Percentiles rank a stretch among this genome's conserved stretches.
phyloP scores from a whole-genome alignment of 2,113 vertebrate genomes.

The Lagopus leucura region DNA sequence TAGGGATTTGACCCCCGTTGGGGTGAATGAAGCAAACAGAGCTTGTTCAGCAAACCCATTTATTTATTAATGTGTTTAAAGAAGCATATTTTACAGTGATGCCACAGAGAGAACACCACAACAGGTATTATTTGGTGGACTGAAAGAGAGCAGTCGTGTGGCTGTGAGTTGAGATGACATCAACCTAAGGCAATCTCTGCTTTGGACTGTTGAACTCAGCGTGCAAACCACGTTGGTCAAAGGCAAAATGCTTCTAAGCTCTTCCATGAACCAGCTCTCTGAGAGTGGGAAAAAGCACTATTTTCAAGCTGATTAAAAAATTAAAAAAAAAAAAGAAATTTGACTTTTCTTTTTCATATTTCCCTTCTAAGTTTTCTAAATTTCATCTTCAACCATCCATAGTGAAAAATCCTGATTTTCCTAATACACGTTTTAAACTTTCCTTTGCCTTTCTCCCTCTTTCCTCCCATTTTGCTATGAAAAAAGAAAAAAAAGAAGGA shows the following conservation, averaged over 20 bases:
- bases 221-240: not conserved
- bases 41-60: constrained; percentile 47
- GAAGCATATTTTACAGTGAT: constrained; percentile 35
- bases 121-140: not conserved
- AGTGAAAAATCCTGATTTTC: constrained; percentile 3
- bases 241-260: not conserved
- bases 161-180: not conserved
- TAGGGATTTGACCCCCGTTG: not conserved
- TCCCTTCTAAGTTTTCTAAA: constrained; percentile 33
- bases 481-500: not conserved
- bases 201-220: not conserved
- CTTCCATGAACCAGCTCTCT: not conserved
- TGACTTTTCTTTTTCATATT: not conserved
- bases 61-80: constrained; percentile 42
- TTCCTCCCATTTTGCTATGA: not conserved
- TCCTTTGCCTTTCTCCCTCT: not conserved
- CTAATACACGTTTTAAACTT: not conserved
- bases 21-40: constrained; percentile 25
- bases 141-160: not conserved
- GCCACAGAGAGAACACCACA: constrained; percentile 18
- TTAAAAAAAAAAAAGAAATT: not conserved
- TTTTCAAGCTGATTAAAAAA: not conserved
- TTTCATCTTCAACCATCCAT: constrained; percentile 16
- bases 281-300: not conserved
- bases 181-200: not conserved